Evolutionary conservation across 2,797 vertebrate genomes (phyloP).

Genomic region (Avahi laniger): DNA sequence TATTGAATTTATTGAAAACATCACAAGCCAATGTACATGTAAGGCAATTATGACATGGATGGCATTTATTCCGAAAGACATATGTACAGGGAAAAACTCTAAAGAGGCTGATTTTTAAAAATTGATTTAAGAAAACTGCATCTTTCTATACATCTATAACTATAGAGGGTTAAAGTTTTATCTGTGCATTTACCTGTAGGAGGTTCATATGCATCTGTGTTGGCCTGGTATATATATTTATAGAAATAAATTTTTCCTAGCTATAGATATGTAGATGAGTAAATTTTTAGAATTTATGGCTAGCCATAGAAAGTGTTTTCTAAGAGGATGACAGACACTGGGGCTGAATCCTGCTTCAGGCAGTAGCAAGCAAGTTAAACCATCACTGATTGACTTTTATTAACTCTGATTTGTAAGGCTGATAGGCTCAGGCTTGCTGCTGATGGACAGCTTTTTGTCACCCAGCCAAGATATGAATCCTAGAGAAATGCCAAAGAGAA

Average conservation of each 20-base stretch:
- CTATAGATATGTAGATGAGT: slow-evolving; percentile 56
- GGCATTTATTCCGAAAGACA: background rate
- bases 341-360: slow-evolving; percentile 83
- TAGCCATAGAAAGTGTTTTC: slow-evolving; percentile 76
- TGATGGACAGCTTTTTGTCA: slow-evolving; percentile 88
- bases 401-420: slow-evolving; percentile 89
- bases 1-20: slow-evolving; percentile 7
- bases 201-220: slow-evolving; percentile 9
- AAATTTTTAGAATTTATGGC: slow-evolving; percentile 81
- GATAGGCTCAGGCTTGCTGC: slow-evolving; percentile 87
- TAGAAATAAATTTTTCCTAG: slow-evolving; percentile 58
- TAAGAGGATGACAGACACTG: slow-evolving; percentile 80
- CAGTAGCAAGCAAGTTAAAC: slow-evolving; percentile 86
- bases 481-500: slow-evolving; percentile 83
- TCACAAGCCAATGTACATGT: background rate
- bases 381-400: slow-evolving; percentile 88
- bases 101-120: background rate
- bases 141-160: background rate
- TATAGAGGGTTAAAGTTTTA: background rate
- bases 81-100: background rate
- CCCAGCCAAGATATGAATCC: slow-evolving; percentile 85
- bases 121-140: background rate
- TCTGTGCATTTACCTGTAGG: slow-evolving; percentile 36
- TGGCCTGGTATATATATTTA: slow-evolving; percentile 44
- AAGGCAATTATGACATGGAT: background rate